Evolutionary conservation across 2,797 vertebrate species (phyloP).

Genomic region (Gymnoscopelus microlampas): DNA sequence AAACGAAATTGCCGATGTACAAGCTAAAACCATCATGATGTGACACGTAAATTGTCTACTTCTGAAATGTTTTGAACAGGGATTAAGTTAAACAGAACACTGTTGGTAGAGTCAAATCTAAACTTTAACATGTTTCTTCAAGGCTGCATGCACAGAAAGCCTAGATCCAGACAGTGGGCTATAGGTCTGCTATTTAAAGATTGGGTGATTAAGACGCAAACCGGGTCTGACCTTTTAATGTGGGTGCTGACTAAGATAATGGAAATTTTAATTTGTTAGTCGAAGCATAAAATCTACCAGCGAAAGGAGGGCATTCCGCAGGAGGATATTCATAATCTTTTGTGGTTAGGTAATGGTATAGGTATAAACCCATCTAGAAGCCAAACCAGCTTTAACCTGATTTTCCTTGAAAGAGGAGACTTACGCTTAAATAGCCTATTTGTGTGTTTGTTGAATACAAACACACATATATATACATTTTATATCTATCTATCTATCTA

Average conservation of each 20-base stretch:
- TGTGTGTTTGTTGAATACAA: too few relatives aligned
- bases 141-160: slow-evolving; percentile 54
- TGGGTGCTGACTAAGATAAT: slow-evolving; percentile 69
- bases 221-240: slow-evolving; percentile 76
- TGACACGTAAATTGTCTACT: too few relatives aligned
- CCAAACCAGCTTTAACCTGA: slow-evolving; percentile 23
- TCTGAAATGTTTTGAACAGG: too few relatives aligned
- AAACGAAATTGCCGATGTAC: too few relatives aligned
- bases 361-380: slow-evolving; percentile 12
- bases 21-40: too few relatives aligned
- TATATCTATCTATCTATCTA: too few relatives aligned
- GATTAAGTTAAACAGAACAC: slow-evolving; percentile 23
- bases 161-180: slow-evolving; percentile 57
- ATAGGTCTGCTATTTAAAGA: slow-evolving; percentile 73
- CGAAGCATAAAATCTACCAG: slow-evolving; percentile 55
- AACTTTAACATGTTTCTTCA: slow-evolving; percentile 51
- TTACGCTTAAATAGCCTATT: too few relatives aligned
- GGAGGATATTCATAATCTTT: slow-evolving; percentile 42
- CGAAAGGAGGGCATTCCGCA: slow-evolving; percentile 28
- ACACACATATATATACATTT: too few relatives aligned
- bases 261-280: slow-evolving; percentile 63
- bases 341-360: slow-evolving; percentile 56
- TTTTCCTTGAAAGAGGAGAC: neutral
- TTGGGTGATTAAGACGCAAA: slow-evolving; percentile 76
- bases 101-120: slow-evolving; percentile 21